Evolutionary conservation across 2,888 invertebrate species (phyloP), one percentile per base, ranked within the genome.

Genomic region (Brenthis ino): DNA sequence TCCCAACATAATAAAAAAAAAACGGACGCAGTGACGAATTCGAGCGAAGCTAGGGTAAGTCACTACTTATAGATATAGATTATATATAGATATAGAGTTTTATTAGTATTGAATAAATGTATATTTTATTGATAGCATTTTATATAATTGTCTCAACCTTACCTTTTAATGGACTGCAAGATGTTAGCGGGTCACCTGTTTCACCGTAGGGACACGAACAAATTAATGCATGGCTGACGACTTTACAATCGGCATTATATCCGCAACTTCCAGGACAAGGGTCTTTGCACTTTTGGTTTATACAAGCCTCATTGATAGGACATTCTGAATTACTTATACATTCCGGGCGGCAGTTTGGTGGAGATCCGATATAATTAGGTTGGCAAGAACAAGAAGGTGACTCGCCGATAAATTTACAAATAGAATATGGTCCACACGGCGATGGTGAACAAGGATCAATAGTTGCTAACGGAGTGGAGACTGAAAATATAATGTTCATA

Each of bases 231-330:
- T 96, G 96, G 80, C 95, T 96, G 57, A 96, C 93, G n/a, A 96
- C 95, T 77, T 94, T 94, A 82, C 96, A 97, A 75, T 95, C 94
- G 3, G 96, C 95, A 80, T 95, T 95, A 57, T 93, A 90, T 57
- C 96, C 96, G 77, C 96, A 96, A 58, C 94, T 94, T 67, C 95
- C 94, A 28, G 94, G 94, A 77, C 96, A 96, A 8, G 96, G 96
- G 80, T 96, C 95, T 81, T 88, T 93, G 80, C 96, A 96, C 86
- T 95, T 95, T 77, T 95, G 94, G 82, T 95, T 95, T 55, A 95
- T 93, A 79, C 96, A 96, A 47, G 95, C 95, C 74, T 94, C 84
- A 77, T 95, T 94, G 80, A 87, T 93, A 1, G 94, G 81, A 77
- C 96, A 96, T 85, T 96, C 95, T 57, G 94, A 94, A 80, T 96